Conservation (phyloP, 2,113 vertebrate genomes). For the Tyto alba region DNA sequence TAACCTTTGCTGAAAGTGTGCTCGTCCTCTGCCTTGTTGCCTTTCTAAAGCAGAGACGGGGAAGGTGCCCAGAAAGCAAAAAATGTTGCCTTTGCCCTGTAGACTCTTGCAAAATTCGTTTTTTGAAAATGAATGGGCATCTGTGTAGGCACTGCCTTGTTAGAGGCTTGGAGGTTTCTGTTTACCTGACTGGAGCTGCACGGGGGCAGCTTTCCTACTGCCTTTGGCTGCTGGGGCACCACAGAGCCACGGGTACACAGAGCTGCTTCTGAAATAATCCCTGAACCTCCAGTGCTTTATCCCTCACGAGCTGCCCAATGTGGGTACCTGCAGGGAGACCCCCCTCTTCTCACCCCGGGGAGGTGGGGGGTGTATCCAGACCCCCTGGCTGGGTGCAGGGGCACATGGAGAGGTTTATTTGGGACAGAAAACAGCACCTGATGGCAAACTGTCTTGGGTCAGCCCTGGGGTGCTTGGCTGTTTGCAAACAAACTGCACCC, state of each 20-base stretch:
- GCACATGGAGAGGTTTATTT: neutral
- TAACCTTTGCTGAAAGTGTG: neutral
- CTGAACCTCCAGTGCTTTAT: neutral
- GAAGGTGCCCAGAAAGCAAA: neutral
- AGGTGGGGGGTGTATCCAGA: neutral
- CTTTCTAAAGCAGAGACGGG: neutral
- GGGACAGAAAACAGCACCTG: neutral
- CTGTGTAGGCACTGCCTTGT: neutral
- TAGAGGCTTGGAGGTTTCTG: neutral
- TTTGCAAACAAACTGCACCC: neutral
- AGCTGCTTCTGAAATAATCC: neutral
- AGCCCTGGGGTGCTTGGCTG: neutral
- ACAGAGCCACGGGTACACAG: rapidly evolving
- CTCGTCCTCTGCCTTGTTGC: neutral
- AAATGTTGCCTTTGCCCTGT: neutral
- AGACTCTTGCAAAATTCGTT: neutral
- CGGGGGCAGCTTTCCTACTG: neutral
- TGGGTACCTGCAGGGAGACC: neutral
- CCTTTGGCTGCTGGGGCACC: neutral
- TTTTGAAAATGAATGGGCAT: neutral
- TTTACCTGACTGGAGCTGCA: neutral
- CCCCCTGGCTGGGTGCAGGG: neutral
- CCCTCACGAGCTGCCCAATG: neutral
- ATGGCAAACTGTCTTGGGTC: neutral
- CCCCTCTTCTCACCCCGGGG: neutral